Evolutionary conservation across 30 jellyfish, hydroid and myxozoan genomes (phyloP), one percentile per base, ranked within the genome.

Genomic region (Turritopsis dohrnii): DNA sequence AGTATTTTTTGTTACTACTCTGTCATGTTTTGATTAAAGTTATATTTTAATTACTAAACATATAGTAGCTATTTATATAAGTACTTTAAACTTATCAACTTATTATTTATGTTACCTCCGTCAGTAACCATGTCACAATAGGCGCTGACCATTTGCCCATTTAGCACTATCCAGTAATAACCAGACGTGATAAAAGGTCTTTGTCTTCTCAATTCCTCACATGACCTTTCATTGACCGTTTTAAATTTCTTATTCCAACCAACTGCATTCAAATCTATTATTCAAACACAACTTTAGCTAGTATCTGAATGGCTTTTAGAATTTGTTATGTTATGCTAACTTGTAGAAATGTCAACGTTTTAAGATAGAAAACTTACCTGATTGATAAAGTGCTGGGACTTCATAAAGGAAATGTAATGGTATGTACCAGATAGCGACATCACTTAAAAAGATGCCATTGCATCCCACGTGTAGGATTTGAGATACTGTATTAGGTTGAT

Each of bases 51-150:
- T n/a, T n/a, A n/a, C n/a, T n/a, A n/a, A n/a, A n/a, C n/a, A n/a
- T n/a, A n/a, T n/a, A n/a, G n/a, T n/a, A n/a, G n/a, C n/a, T n/a
- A n/a, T 41, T 41, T 41, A 41, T 41, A 3, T 41, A 13, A 3
- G 5, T 41, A 13, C 13, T 41, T 41, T 41, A 41, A 41, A 13
- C 13, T 41, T 41, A 41, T 41, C 13, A 3, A 41, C 13, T 41
- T 41, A 41, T 41, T 41, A 41, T 41, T 41, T 69, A 69, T 27
- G 29, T 0, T 25, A 74, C 83, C 83, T 24, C 65, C 65, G 24
- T 74, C 83, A 23, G 83, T 74, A 22, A 24, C 83, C 83, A 74
- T 74, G 65, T 74, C 83, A 74, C 83, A 74, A 29, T 13, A 74
- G 27, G 24, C 83, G 41, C 65, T 29, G 28, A 26, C 16, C 83